Percentiles rank a stretch among this genome's conserved stretches.
Evolutionary conservation across 2,113 vertebrate genomes (phyloP).

Genomic region (Promerops cafer): DNA sequence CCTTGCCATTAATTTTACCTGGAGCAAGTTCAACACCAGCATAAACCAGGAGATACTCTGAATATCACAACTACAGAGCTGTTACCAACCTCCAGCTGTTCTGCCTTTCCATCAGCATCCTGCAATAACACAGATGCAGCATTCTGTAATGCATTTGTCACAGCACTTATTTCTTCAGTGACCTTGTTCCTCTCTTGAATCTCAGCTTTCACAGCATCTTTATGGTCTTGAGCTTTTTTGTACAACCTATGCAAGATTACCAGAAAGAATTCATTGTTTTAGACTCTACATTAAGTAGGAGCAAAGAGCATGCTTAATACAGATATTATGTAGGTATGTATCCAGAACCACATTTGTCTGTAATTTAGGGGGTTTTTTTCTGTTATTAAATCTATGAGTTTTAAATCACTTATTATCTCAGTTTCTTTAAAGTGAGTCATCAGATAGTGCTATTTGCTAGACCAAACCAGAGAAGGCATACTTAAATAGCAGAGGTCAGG

Average conservation of each 20-base stretch:
- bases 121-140: conserved; percentile 38
- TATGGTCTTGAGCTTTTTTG: conserved; percentile 69
- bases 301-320: background rate
- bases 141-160: conserved; percentile 70
- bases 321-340: background rate
- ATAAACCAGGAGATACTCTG: background rate
- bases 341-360: background rate
- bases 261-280: background rate
- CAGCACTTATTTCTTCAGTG: conserved; percentile 72
- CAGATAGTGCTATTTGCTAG: background rate
- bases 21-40: background rate
- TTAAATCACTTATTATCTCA: background rate
- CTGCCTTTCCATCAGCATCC: conserved; percentile 60
- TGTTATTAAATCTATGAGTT: background rate
- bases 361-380: background rate
- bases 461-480: background rate
- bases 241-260: conserved; percentile 71
- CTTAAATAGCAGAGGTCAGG: background rate
- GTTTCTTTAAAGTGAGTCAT: background rate
- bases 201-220: conserved; percentile 70
- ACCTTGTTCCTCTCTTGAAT: conserved; percentile 76
- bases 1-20: background rate
- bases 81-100: conserved; percentile 78
- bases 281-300: background rate
- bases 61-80: background rate